Evolutionary conservation across 1,140 invertebrate genomes (phyloP).

Genomic region (Wasmannia auropunctata): DNA sequence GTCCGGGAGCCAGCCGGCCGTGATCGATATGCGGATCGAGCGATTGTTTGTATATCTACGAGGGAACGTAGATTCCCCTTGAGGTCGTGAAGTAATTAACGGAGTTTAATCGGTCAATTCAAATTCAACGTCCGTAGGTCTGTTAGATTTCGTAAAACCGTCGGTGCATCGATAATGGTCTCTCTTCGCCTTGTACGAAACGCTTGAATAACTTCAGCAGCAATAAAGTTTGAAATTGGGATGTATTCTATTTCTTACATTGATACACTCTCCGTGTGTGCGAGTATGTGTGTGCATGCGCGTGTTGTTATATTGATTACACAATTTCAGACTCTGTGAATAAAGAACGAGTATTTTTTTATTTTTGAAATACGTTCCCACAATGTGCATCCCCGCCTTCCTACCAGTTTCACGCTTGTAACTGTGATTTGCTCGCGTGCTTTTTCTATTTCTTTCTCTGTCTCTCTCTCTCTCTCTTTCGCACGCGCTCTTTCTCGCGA

Average conservation of each 20-base stretch:
- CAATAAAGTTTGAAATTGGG: neutral
- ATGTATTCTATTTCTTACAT: neutral
- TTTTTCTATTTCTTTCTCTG: constrained; percentile 34
- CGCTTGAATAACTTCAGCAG: neutral
- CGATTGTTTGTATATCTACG: neutral
- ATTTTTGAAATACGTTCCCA: constrained; percentile 75
- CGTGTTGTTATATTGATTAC: neutral
- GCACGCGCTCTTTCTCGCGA: constrained; percentile 63
- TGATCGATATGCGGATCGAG: constrained; percentile 39
- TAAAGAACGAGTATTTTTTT: constrained; percentile 70
- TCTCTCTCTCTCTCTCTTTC: constrained; percentile 34
- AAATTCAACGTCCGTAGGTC: neutral
- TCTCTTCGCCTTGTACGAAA: neutral
- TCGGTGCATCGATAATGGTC: neutral
- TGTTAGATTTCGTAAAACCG: constrained; percentile 4
- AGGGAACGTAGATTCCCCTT: neutral
- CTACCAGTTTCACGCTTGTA: constrained; percentile 79
- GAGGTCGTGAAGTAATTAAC: constrained; percentile 41
- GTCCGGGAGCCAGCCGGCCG: neutral
- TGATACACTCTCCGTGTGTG: neutral
- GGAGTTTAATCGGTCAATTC: constrained; percentile 7
- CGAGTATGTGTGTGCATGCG: neutral
- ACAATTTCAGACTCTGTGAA: neutral
- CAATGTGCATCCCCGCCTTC: constrained; percentile 63
- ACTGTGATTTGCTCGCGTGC: constrained; percentile 76